Conservation (phyloP, 2,113 vertebrate species). For the Caranx melampygus region DNA sequence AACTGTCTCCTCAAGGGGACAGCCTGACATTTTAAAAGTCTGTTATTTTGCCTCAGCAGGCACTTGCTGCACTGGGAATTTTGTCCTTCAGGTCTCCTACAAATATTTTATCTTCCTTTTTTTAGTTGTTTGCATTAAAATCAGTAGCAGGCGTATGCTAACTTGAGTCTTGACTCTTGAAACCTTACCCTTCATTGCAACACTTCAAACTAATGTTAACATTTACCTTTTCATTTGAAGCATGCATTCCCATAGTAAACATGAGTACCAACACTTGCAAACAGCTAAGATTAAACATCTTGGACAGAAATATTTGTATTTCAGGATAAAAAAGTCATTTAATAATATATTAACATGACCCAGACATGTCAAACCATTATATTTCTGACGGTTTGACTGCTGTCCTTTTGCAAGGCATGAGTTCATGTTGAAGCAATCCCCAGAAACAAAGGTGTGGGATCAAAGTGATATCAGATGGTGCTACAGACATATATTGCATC, state of each 20-base stretch:
- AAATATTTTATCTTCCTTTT: constrained; percentile 23
- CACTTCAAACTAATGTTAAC: constrained; percentile 11
- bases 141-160: constrained; percentile 12
- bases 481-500: not conserved
- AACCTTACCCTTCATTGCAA: not conserved
- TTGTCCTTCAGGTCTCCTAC: constrained; percentile 67
- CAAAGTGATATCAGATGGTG: constrained; percentile 23
- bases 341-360: not conserved
- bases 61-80: constrained; percentile 54
- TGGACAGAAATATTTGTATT: constrained; percentile 9
- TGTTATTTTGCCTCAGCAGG: constrained; percentile 76
- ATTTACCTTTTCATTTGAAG: constrained; percentile 39
- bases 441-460: constrained; percentile 7
- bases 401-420: constrained; percentile 2
- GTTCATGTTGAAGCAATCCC: constrained; percentile 27
- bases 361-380: not conserved
- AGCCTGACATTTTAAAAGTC: constrained; percentile 75
- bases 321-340: constrained; percentile 1
- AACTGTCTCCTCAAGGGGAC: constrained; percentile 71
- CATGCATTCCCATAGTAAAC: constrained; percentile 14
- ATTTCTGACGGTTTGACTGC: not conserved
- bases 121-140: constrained; percentile 49
- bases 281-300: not conserved
- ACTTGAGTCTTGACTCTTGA: constrained; percentile 24
- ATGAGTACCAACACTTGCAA: not conserved